These are phyloP conservation scores for Hemichromis elongatus DNA, from an alignment of 2,113 vertebrate genomes.

Conservation along the genomic window DNA sequence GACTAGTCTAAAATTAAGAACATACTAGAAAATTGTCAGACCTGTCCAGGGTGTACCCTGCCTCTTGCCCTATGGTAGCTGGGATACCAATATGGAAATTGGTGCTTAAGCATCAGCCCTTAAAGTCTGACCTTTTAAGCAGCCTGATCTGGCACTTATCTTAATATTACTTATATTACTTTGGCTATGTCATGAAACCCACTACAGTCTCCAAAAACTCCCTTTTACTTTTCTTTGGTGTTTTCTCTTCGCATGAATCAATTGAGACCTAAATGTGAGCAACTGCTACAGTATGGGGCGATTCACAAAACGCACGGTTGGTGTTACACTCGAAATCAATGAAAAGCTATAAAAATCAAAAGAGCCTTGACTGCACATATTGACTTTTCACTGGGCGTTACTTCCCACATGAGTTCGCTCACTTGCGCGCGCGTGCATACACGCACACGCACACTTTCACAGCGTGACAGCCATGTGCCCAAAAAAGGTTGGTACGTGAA, in stretches of 20 bases:
- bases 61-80: neutral
- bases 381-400: neutral
- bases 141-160: neutral
- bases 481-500: slow-evolving; percentile 66
- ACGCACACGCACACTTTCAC: neutral
- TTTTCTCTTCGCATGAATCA: slow-evolving; percentile 14
- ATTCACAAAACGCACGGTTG: neutral
- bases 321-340: slow-evolving; percentile 1
- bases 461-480: slow-evolving; percentile 60
- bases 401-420: slow-evolving; percentile 7
- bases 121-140: neutral
- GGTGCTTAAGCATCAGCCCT: neutral
- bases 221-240: neutral
- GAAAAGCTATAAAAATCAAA: neutral
- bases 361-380: neutral
- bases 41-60: neutral
- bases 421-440: neutral
- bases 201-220: neutral
- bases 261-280: slow-evolving; percentile 14
- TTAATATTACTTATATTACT: neutral
- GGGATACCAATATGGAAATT: neutral
- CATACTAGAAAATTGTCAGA: neutral
- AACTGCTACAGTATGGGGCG: neutral
- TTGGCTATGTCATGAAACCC: neutral
- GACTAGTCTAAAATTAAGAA: neutral